Evolutionary conservation across 2,888 invertebrate genomes (phyloP).

Genomic region (Apamea monoglypha): DNA sequence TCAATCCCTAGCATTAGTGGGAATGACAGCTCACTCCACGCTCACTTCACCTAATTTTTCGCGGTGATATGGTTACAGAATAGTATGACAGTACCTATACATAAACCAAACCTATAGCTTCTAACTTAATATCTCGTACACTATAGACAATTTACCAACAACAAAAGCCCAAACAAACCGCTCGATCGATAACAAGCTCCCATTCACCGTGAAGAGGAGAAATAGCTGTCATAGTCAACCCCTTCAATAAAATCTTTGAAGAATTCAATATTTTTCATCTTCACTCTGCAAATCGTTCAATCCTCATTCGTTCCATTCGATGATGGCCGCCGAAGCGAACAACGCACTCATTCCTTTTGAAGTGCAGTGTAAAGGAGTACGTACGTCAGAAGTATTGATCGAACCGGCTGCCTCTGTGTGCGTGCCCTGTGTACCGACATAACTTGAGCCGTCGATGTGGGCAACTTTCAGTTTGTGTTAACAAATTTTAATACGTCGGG

Average conservation of each 20-base stretch:
- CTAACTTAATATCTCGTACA: neutral
- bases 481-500: slow-evolving; percentile 39
- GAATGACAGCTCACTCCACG: too few species aligned
- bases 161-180: slow-evolving; percentile 13
- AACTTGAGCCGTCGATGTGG: slow-evolving; percentile 47
- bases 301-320: slow-evolving; percentile 52
- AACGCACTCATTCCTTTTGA: slow-evolving; percentile 60
- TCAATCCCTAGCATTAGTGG: too few species aligned
- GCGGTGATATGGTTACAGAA: too few species aligned
- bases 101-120: neutral
- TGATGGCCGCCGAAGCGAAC: slow-evolving; percentile 60
- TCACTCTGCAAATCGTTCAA: slow-evolving; percentile 53
- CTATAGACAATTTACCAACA: neutral
- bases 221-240: slow-evolving; percentile 39
- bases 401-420: slow-evolving; percentile 62
- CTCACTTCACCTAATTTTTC: too few species aligned
- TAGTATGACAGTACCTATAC: too few species aligned
- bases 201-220: slow-evolving; percentile 22
- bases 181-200: slow-evolving; percentile 11
- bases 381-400: slow-evolving; percentile 69
- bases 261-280: slow-evolving; percentile 55
- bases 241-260: slow-evolving; percentile 47
- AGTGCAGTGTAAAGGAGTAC: slow-evolving; percentile 58
- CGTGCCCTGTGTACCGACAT: slow-evolving; percentile 44
- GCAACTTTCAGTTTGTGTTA: slow-evolving; percentile 39